A percentile compares a stretch with the other conserved stretches of the same genome.
Evolutionary conservation across 2,797 vertebrate genomes (phyloP).

Genomic region (Aplochiton taeniatus): DNA sequence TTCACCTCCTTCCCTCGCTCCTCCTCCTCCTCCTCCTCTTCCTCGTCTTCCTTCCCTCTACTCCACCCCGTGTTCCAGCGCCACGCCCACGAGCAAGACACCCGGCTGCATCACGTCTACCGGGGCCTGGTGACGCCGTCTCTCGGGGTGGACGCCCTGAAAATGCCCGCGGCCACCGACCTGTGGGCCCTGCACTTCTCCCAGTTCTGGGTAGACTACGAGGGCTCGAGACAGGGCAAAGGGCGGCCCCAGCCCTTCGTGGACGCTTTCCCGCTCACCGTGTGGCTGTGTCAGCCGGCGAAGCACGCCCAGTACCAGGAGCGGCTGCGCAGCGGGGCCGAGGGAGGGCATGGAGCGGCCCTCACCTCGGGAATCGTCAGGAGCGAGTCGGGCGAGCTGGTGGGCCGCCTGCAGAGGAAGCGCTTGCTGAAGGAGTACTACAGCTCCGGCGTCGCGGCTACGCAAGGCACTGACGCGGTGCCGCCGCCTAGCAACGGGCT

Average conservation of each 20-base stretch:
- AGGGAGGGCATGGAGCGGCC: constrained; percentile 33
- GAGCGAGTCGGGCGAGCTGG: constrained; percentile 84
- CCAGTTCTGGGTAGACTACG: constrained; percentile 98
- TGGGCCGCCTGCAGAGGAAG: constrained; percentile 86
- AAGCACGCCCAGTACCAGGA: constrained; percentile 83
- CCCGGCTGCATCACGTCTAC: constrained; percentile 90
- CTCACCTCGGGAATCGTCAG: constrained; percentile 65
- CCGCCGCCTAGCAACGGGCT: constrained; percentile 72
- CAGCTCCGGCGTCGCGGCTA: constrained; percentile 70
- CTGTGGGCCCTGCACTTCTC: constrained; percentile 94
- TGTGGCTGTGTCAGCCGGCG: constrained; percentile 92
- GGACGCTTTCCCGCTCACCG: constrained; percentile 92
- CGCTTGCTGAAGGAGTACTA: constrained; percentile 93
- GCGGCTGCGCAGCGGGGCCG: constrained; percentile 56
- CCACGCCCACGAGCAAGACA: constrained; percentile 94
- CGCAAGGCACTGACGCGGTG: constrained; percentile 25
- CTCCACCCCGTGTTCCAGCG: constrained; percentile 89
- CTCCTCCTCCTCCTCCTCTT: constrained; percentile 72
- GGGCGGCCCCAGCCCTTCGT: constrained; percentile 91
- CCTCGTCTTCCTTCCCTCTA: constrained; percentile 74
- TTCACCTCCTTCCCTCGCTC: constrained; percentile 82
- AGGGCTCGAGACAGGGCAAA: constrained; percentile 85
- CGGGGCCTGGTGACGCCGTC: constrained; percentile 82
- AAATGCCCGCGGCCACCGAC: constrained; percentile 87
- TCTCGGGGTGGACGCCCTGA: constrained; percentile 82